These are phyloP conservation scores for Pasiphila rectangulata DNA, from an alignment of 2,888 invertebrate genomes.

Conservation along the genomic window DNA sequence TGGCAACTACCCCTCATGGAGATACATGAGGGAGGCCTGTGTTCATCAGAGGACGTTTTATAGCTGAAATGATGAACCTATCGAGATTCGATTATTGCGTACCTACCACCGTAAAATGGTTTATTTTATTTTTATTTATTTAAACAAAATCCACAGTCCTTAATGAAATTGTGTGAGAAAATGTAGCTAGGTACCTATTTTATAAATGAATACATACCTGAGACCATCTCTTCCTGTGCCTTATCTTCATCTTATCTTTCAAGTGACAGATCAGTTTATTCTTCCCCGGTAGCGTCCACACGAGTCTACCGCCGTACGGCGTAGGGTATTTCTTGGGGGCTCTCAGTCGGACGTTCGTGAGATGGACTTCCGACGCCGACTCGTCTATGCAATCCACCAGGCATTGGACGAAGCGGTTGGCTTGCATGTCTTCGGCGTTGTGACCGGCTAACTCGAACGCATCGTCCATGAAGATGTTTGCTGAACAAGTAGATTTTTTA, in stretches of 20 bases:
- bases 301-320: conserved; percentile 92
- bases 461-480: conserved; percentile 92
- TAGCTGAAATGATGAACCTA: too few relatives aligned
- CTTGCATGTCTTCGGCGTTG: conserved; percentile 85
- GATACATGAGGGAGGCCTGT: too few relatives aligned
- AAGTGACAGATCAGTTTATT: conserved; percentile 92
- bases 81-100: too few relatives aligned
- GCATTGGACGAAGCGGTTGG: conserved; percentile 90
- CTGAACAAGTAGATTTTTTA: too few relatives aligned
- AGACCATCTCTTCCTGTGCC: conserved; percentile 95
- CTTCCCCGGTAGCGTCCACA: conserved; percentile 91
- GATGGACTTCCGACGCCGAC: conserved; percentile 87
- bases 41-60: too few relatives aligned
- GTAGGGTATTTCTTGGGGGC: conserved; percentile 89
- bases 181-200: too few relatives aligned
- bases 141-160: too few relatives aligned
- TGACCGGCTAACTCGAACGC: conserved; percentile 85
- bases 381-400: conserved; percentile 87
- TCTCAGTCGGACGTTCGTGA: conserved; percentile 82
- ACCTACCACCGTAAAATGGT: too few relatives aligned
- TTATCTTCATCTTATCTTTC: conserved; percentile 93
- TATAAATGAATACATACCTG: conserved; percentile 85
- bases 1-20: too few relatives aligned
- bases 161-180: too few relatives aligned
- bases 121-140: too few relatives aligned